Conservation (phyloP, 64 coral and sea anemone species). For the Stichodactyla mertensii region DNA sequence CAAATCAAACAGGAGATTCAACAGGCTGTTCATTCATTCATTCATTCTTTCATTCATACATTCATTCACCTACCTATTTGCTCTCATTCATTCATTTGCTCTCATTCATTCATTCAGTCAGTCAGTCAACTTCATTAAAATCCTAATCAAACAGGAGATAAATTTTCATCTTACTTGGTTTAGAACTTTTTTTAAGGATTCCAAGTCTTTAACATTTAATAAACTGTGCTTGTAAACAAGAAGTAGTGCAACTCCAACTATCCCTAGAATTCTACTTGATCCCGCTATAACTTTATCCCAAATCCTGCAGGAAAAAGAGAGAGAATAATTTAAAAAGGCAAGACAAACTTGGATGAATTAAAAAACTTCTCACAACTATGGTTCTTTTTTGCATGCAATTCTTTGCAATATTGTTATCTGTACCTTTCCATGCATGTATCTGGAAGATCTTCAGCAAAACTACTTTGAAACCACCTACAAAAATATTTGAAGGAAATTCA, state of each 20-base stretch:
- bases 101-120: background rate
- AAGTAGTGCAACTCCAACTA: constrained; percentile 74
- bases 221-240: constrained; percentile 56
- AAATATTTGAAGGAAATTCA: background rate
- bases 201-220: constrained; percentile 40
- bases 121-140: background rate
- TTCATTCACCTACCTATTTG: background rate
- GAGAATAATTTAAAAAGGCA: too few relatives aligned
- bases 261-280: constrained; percentile 78
- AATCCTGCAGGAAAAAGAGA: constrained; percentile 34
- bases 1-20: background rate
- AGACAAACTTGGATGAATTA: too few relatives aligned
- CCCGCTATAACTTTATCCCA: constrained; percentile 91
- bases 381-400: too few relatives aligned
- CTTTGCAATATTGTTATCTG: background rate
- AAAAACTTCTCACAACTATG: too few relatives aligned
- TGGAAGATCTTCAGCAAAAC: constrained; percentile 77
- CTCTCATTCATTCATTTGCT: too few relatives aligned
- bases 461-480: constrained; percentile 81
- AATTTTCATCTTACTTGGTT: constrained; percentile 39
- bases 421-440: constrained; percentile 93
- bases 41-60: background rate
- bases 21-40: background rate
- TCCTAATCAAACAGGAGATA: too few relatives aligned
- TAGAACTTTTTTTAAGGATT: constrained; percentile 40